Percentiles rank a stretch among this genome's conserved stretches.
These are phyloP conservation scores for Calycopis cecrops DNA, from an alignment of 1,140 invertebrate species.

Conservation along the genomic window DNA sequence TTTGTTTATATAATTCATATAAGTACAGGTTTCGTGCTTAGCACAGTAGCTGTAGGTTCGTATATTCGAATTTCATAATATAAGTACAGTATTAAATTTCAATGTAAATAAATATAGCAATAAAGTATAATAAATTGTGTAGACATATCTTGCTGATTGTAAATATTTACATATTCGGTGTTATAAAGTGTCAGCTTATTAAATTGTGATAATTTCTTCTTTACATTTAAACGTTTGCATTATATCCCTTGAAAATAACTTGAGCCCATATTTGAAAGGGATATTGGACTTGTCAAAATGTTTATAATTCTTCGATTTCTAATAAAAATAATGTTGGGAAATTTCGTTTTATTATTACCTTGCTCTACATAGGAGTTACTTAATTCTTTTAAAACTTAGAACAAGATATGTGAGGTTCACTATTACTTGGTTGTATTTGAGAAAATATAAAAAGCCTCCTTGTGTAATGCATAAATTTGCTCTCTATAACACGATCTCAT, in stretches of 20 bases:
- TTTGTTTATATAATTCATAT: conserved; percentile 14
- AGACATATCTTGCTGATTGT: conserved; percentile 16
- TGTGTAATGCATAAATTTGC: conserved; percentile 8
- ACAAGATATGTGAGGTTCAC: not conserved
- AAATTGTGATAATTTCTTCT: conserved; percentile 8
- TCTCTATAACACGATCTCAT: conserved; percentile 1
- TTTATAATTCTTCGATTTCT: conserved; percentile 7
- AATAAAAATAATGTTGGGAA: conserved; percentile 10
- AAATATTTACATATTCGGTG: conserved; percentile 12
- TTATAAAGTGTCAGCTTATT: conserved; percentile 2
- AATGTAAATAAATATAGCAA: conserved; percentile 12
- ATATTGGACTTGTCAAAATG: conserved; percentile 38
- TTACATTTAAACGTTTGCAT: conserved; percentile 1
- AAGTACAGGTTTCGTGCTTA: conserved; percentile 43
- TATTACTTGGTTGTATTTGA: not conserved
- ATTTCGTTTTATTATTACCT: conserved; percentile 1
- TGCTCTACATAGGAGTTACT: not conserved
- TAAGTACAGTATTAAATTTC: conserved; percentile 19
- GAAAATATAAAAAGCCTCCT: conserved; percentile 6
- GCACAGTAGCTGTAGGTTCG: conserved; percentile 37
- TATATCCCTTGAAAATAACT: conserved; percentile 71
- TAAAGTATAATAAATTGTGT: conserved; percentile 7
- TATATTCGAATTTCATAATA: not conserved
- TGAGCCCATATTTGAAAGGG: conserved; percentile 72
- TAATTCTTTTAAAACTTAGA: not conserved